Conservation (phyloP, 2,888 invertebrate genomes). For the Lysandra coridon region DNA sequence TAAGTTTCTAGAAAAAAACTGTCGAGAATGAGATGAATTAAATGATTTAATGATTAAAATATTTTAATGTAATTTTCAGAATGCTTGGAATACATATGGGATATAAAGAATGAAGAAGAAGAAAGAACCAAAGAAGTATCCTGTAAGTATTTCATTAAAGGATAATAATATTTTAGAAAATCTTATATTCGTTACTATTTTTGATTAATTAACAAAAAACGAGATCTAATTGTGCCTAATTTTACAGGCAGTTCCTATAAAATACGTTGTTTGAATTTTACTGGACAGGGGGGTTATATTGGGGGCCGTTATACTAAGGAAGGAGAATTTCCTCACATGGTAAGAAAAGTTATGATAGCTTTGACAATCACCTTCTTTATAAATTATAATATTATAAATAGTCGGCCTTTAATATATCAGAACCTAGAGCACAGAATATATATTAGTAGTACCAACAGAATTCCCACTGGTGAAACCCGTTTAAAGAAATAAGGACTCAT, state of each 20-base stretch:
- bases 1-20: not conserved
- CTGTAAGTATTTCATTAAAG: not conserved
- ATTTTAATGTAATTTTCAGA: conserved; percentile 13
- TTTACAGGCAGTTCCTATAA: not conserved
- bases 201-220: not conserved
- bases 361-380: too few relatives aligned
- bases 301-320: not conserved
- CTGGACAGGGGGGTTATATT: not conserved
- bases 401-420: too few relatives aligned
- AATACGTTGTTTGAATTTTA: not conserved
- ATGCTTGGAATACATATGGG: conserved; percentile 35
- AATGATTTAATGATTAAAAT: not conserved
- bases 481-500: too few relatives aligned
- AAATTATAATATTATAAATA: too few relatives aligned
- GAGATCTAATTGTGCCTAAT: not conserved
- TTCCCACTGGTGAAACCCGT: too few relatives aligned
- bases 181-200: not conserved
- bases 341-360: not conserved
- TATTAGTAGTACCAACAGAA: too few relatives aligned
- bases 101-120: conserved; percentile 29
- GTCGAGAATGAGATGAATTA: not conserved
- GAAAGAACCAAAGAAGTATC: not conserved
- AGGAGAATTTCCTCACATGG: conserved; percentile 23
- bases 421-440: too few relatives aligned
- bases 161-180: too few relatives aligned